These are phyloP conservation scores for Phorcus lineatus DNA, from an alignment of 2,888 invertebrate genomes.

Conservation along the genomic window DNA sequence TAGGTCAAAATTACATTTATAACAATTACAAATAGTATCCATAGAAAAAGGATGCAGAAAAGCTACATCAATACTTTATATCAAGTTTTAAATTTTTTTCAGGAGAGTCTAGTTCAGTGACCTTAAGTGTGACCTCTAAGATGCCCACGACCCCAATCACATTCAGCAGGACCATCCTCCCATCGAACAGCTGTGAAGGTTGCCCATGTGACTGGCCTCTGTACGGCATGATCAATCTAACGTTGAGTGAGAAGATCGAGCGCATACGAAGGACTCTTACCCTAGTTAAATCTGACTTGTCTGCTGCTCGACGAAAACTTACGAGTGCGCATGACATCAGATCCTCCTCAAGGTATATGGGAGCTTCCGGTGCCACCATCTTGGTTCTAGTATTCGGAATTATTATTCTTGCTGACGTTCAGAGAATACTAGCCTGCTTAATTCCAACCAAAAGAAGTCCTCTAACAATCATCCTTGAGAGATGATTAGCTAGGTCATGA, in stretches of 20 bases:
- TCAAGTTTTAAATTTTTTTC: no score
- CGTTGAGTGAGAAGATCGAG: neutral
- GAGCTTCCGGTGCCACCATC: neutral
- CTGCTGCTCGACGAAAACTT: neutral
- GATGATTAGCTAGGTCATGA: no score
- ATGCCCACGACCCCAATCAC: no score
- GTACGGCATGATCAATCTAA: neutral
- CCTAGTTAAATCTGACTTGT: neutral
- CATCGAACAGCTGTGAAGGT: neutral
- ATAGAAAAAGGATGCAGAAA: no score
- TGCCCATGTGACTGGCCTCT: neutral
- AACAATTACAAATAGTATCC: no score
- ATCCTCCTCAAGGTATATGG: neutral
- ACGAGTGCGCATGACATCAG: neutral
- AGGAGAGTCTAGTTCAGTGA: no score
- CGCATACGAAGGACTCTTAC: neutral
- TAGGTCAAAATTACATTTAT: no score
- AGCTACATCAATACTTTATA: no score
- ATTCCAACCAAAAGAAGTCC: neutral
- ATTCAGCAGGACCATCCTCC: no score
- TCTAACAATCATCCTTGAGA: no score
- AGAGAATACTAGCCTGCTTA: neutral
- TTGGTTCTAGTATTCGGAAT: neutral
- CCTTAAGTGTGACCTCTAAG: no score
- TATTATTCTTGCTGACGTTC: neutral